A percentile compares a stretch with the other conserved stretches of the same genome.
phyloP scores from a whole-genome alignment of 2,888 invertebrate genomes.

The Glaucopsyche alexis region DNA sequence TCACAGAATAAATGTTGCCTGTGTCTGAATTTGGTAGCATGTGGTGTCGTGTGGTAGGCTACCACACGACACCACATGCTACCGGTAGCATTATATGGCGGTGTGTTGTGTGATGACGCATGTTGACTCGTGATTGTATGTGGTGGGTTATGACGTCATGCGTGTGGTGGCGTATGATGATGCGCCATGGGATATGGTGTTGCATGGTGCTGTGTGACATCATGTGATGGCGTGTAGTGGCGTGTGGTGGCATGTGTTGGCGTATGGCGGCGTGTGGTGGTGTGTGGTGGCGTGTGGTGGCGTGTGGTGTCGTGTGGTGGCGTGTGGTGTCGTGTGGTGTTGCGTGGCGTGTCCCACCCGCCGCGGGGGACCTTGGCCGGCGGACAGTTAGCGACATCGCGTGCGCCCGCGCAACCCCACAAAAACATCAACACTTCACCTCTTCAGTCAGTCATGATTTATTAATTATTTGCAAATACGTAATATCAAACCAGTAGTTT shows the following conservation, averaged over 20 bases:
- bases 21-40: too few relatives aligned
- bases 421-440: constrained; percentile 24
- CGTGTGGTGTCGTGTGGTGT: background rate
- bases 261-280: background rate
- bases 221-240: background rate
- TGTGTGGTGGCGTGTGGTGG: constrained; percentile 1
- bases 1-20: too few relatives aligned
- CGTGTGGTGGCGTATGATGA: background rate
- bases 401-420: constrained; percentile 16
- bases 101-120: too few relatives aligned
- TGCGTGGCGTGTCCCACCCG: constrained; percentile 1
- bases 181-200: background rate
- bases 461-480: background rate
- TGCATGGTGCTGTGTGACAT: background rate
- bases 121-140: too few relatives aligned
- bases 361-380: constrained; percentile 11
- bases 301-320: background rate
- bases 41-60: too few relatives aligned
- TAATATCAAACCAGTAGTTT: background rate
- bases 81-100: too few relatives aligned
- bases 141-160: background rate
- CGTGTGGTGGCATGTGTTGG: background rate
- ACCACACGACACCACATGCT: too few relatives aligned
- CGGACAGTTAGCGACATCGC: background rate
- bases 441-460: background rate